Evolutionary conservation across 1,140 invertebrate species (phyloP), one percentile per base, ranked within the genome.

Genomic region (Stenopsyche tienmushanensis): DNA sequence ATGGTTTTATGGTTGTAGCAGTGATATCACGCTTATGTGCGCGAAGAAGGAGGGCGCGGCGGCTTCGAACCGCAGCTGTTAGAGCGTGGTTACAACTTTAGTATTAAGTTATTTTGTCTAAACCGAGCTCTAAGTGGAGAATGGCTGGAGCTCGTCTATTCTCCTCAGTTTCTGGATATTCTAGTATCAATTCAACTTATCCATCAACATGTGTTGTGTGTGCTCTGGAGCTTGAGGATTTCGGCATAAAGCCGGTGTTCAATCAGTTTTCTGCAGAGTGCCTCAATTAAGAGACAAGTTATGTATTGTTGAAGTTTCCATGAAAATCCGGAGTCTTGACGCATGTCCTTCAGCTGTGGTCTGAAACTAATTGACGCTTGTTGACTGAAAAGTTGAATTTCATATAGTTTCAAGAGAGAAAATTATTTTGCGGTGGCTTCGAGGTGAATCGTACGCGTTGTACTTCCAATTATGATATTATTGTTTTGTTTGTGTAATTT

Each of bases 81-180:
- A 57, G 18, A 8, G 53, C 34, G 53, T 17, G 53, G 53, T 57
- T 41, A 44, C 17, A 25, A 52, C 49, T 24, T 24, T 24, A 15
- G 54, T 25, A 25, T 15, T 57, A 58, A 58, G 55, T 58, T 58
- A 58, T 58, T 58, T 57, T 20, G 18, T 26, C 34, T 24, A 57
- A 24, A 39, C 18, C 26, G 15, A 24, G 29, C 29, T 7, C 55
- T 58, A 60, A 60, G 57, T 60, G 57, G 29, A 60, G 8, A n/a
- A 26, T 24, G 55, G 53, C 26, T 47, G 57, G n/a, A 8, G 42
- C 42, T 25, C 18, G 42, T 45, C 29, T 18, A 29, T 44, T 60
- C 7, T 29, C 20, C 24, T 53, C n/a, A n/a, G 23, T 13, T 34
- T 10, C 50, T 39, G n/a, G 44, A 45, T 18, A 45, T 34, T 34